These are phyloP conservation scores for Ranitomeya variabilis DNA, from an alignment of 2,113 vertebrate species.

Conservation along the genomic window DNA sequence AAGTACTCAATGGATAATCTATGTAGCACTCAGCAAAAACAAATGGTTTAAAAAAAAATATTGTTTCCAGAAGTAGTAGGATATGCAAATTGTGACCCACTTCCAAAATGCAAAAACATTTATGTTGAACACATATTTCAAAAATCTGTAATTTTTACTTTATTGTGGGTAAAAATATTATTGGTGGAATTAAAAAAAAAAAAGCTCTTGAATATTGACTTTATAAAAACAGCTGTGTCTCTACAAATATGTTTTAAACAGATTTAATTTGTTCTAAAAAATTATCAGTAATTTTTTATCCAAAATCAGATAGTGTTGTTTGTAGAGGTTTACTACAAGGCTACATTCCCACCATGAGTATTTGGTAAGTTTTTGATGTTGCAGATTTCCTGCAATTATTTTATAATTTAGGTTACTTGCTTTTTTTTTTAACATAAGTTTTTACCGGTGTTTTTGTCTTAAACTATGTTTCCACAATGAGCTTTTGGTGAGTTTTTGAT, in stretches of 20 bases:
- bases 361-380: too few relatives aligned
- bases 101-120: neutral
- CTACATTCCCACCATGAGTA: too few relatives aligned
- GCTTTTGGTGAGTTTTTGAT: too few relatives aligned
- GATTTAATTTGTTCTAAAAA: neutral
- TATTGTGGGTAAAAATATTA: neutral
- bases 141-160: neutral
- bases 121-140: neutral
- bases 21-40: slow-evolving; percentile 39
- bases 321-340: too few relatives aligned
- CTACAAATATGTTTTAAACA: neutral
- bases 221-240: neutral
- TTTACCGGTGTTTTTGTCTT: too few relatives aligned
- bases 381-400: too few relatives aligned
- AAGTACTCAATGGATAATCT: slow-evolving; percentile 43
- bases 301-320: neutral
- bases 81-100: slow-evolving; percentile 14
- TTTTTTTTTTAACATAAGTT: too few relatives aligned
- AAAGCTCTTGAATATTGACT: neutral
- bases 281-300: neutral
- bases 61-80: neutral
- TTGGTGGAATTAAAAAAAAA: neutral
- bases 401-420: too few relatives aligned
- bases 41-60: slow-evolving; percentile 5
- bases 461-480: too few relatives aligned